Evolutionary conservation across 53 echinoderm and acorn worm species (phyloP).

Genomic region (Echinarachnius parma): DNA sequence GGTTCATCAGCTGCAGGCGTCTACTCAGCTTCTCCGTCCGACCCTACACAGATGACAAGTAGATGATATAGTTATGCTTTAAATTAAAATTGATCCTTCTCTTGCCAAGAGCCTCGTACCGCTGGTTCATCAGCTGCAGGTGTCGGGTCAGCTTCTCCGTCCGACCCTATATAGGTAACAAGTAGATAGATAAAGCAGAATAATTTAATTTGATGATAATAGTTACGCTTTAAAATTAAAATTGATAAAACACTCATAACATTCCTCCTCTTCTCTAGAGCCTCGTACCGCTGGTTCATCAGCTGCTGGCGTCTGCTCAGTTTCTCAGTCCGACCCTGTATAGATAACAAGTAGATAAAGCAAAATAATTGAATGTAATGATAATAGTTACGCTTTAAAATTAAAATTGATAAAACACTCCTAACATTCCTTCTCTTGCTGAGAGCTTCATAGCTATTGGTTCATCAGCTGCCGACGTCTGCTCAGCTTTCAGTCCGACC

Average conservation of each 20-base stretch:
- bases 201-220: too few species aligned
- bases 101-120: conserved; percentile 96
- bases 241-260: too few species aligned
- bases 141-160: conserved; percentile 82
- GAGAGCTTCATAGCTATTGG: conserved; percentile 91
- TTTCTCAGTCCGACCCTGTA: conserved; percentile 92
- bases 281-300: conserved; percentile 98
- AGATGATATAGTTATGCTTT: too few species aligned
- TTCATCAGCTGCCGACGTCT: conserved; percentile 93
- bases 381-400: too few species aligned
- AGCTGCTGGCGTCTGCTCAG: conserved; percentile 78
- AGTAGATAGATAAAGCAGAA: too few species aligned
- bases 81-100: too few species aligned
- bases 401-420: too few species aligned
- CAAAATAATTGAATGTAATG: too few species aligned
- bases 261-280: conserved; percentile 92
- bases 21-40: conserved; percentile 83
- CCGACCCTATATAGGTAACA: too few species aligned
- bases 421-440: conserved; percentile 93
- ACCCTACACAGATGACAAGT: too few species aligned
- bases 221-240: too few species aligned
- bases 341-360: too few species aligned
- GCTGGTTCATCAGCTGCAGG: conserved; percentile 94
- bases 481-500: conserved; percentile 86
- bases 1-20: conserved; percentile 93